A percentile compares a stretch with the other conserved stretches of the same genome.
Evolutionary conservation across 2,113 vertebrate genomes (phyloP).

Genomic region (Clarias magur): DNA sequence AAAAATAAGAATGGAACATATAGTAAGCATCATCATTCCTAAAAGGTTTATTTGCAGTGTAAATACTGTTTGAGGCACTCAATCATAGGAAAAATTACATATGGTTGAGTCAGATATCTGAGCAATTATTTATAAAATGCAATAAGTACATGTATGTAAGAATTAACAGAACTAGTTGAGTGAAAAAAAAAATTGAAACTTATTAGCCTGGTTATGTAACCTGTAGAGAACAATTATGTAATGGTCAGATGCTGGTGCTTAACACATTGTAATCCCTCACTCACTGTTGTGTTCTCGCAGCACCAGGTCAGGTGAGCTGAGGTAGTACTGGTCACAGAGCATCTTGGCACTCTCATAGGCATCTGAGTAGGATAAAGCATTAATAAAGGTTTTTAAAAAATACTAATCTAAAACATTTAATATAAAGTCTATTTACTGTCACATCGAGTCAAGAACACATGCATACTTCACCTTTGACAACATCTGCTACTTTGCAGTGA

Average conservation of each 20-base stretch:
- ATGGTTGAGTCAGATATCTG: conserved; percentile 10
- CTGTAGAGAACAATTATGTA: conserved; percentile 23
- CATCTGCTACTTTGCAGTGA: conserved; percentile 80
- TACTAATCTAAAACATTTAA: neutral
- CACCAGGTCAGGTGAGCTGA: conserved; percentile 81
- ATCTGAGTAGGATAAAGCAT: conserved; percentile 66
- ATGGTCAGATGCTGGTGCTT: neutral
- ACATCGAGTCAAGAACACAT: neutral
- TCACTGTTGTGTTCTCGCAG: conserved; percentile 83
- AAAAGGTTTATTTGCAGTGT: conserved; percentile 47
- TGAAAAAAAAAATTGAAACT: neutral
- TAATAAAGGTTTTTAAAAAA: neutral
- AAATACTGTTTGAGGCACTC: conserved; percentile 56
- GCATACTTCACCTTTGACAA: conserved; percentile 78
- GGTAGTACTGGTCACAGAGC: conserved; percentile 90
- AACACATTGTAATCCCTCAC: conserved; percentile 42
- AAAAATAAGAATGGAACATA: conserved; percentile 9
- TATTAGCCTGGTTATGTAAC: neutral
- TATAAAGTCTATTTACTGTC: neutral
- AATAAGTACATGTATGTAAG: conserved; percentile 1
- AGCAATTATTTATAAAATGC: conserved; percentile 1
- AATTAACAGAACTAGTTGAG: neutral
- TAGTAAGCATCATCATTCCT: neutral
- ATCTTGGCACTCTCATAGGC: conserved; percentile 89
- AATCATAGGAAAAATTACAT: conserved; percentile 40